These are phyloP conservation scores for Drosophila ambigua DNA, from an alignment of 1,140 invertebrate genomes.

Conservation along the genomic window DNA sequence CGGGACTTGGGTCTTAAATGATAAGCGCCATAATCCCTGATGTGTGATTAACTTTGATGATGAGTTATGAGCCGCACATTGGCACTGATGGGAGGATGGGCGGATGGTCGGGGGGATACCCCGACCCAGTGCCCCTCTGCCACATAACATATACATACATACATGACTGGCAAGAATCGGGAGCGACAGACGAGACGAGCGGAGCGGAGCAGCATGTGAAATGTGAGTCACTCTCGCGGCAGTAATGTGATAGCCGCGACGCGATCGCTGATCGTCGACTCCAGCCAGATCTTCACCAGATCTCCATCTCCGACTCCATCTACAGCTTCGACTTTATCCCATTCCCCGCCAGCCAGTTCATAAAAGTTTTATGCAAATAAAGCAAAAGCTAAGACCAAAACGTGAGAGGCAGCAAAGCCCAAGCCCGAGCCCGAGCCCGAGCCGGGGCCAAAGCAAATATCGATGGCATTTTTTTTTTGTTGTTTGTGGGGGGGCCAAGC, in stretches of 20 bases:
- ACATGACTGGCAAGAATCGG: conserved; percentile 78
- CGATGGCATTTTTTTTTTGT: conserved; percentile 34
- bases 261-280: conserved; percentile 31
- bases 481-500: conserved; percentile 12
- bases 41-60: conserved; percentile 83
- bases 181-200: conserved; percentile 27
- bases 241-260: conserved; percentile 71
- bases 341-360: conserved; percentile 56
- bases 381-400: conserved; percentile 40
- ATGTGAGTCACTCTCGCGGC: conserved; percentile 72
- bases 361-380: conserved; percentile 80
- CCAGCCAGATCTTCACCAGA: conserved; percentile 26
- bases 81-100: conserved; percentile 66
- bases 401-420: background rate
- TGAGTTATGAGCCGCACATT: conserved; percentile 82
- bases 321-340: conserved; percentile 10
- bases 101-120: background rate
- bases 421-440: background rate
- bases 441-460: conserved; percentile 18
- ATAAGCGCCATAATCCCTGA: conserved; percentile 82
- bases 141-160: conserved; percentile 1
- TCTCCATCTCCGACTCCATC: background rate
- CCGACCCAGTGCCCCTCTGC: background rate
- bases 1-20: conserved; percentile 66
- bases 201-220: conserved; percentile 55